A percentile compares a stretch with the other conserved stretches of the same genome.
Conservation (phyloP, 2,888 invertebrate genomes). For the Antitype chi region DNA sequence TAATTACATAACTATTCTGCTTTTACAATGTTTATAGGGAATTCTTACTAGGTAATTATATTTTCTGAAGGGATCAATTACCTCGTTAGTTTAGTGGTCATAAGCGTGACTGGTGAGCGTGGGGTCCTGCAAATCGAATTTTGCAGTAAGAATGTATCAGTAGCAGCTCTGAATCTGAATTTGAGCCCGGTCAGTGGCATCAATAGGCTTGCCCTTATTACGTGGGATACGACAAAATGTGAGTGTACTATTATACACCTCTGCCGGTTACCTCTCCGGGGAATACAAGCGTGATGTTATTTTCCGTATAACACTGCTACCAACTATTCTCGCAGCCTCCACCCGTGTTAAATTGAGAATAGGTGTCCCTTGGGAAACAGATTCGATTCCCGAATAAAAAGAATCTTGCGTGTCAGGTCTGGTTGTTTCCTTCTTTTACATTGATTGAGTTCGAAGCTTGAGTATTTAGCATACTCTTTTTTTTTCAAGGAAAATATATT, state of each 20-base stretch:
- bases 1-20: background rate
- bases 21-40: background rate
- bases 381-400: slow-evolving; percentile 63
- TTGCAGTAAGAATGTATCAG: too few relatives aligned
- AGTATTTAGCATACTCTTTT: slow-evolving; percentile 6
- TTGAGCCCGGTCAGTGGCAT: background rate
- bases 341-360: slow-evolving; percentile 60
- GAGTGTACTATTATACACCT: background rate
- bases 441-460: slow-evolving; percentile 34
- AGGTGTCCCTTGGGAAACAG: slow-evolving; percentile 47
- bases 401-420: slow-evolving; percentile 29
- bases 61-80: background rate
- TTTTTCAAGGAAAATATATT: background rate
- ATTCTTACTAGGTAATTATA: background rate
- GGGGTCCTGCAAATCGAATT: background rate
- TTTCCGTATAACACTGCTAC: slow-evolving; percentile 30
- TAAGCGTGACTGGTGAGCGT: background rate
- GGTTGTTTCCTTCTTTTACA: slow-evolving; percentile 35
- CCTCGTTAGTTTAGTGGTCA: background rate
- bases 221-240: background rate
- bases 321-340: slow-evolving; percentile 28
- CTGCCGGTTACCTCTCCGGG: background rate
- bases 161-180: background rate
- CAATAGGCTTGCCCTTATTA: background rate
- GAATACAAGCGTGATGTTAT: slow-evolving; percentile 16